phyloP scores from a whole-genome alignment of 2,113 vertebrate species.

The Bambusicola thoracicus region DNA sequence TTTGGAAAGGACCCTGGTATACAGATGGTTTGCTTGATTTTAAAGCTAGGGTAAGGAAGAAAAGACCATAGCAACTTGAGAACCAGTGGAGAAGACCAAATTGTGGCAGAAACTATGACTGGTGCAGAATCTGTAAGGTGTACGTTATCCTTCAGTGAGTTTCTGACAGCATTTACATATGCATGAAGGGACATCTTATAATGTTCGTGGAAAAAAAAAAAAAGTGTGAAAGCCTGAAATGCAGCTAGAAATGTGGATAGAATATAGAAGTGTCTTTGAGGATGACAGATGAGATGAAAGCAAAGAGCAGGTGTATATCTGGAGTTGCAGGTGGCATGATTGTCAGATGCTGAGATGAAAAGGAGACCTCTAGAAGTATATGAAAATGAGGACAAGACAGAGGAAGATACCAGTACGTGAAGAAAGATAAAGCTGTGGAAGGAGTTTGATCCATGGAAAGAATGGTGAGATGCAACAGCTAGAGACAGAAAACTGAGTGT shows the following conservation, averaged over 20 bases:
- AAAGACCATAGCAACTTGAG: neutral
- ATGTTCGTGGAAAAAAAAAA: neutral
- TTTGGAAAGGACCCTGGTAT: constrained; percentile 26
- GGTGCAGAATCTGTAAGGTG: constrained; percentile 44
- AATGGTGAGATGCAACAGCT: constrained; percentile 19
- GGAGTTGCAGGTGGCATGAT: constrained; percentile 50
- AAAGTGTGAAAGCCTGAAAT: constrained; percentile 22
- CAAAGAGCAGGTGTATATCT: constrained; percentile 9
- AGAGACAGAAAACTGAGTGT: neutral
- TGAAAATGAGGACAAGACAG: constrained; percentile 24
- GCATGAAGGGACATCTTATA: constrained; percentile 68
- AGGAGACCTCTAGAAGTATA: constrained; percentile 34
- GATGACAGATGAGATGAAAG: constrained; percentile 63
- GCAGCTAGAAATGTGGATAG: constrained; percentile 46
- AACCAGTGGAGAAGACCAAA: constrained; percentile 27
- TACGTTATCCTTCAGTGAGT: constrained; percentile 65
- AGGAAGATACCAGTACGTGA: constrained; percentile 6
- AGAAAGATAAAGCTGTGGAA: neutral
- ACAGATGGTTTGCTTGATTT: constrained; percentile 35
- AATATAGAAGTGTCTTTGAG: constrained; percentile 19
- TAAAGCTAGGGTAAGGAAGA: neutral
- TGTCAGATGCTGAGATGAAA: constrained; percentile 52
- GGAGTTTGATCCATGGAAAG: neutral
- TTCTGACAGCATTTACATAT: constrained; percentile 70
- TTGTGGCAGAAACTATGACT: constrained; percentile 37